Evolutionary conservation across 2,888 invertebrate genomes (phyloP).

Genomic region (Lepas anatifera): DNA sequence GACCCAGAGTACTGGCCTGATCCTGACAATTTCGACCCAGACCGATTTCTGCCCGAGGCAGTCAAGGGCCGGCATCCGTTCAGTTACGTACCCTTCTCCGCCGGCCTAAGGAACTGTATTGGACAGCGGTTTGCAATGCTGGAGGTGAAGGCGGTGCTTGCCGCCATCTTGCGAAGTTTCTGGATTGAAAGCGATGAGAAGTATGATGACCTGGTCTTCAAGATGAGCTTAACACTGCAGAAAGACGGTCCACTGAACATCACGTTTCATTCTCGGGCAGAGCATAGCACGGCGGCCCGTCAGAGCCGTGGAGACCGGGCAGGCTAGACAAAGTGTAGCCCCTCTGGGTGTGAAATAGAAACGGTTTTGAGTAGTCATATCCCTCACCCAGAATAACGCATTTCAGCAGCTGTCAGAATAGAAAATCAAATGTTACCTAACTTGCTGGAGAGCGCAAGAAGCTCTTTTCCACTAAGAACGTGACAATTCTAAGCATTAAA

Average conservation of each 20-base stretch:
- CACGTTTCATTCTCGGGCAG: no score
- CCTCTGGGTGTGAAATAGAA: no score
- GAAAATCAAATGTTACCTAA: no score
- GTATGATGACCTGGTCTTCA: slow-evolving; percentile 15
- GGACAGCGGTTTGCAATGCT: slow-evolving; percentile 23
- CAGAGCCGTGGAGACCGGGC: no score
- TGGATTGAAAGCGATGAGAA: slow-evolving; percentile 13
- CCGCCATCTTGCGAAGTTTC: slow-evolving; percentile 19
- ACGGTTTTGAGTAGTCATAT: no score
- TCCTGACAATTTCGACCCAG: slow-evolving; percentile 41
- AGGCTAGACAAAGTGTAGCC: no score
- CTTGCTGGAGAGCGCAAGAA: no score
- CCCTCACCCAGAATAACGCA: no score
- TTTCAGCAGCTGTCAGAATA: no score
- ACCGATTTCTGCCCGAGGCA: slow-evolving; percentile 40
- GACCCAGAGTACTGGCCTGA: slow-evolving; percentile 40
- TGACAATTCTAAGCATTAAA: no score
- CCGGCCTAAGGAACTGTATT: slow-evolving; percentile 27
- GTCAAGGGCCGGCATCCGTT: slow-evolving; percentile 32
- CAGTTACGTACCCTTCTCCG: slow-evolving; percentile 27
- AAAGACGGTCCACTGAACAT: neutral
- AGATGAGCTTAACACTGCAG: slow-evolving; percentile 4
- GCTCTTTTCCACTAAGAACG: no score
- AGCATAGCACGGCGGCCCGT: no score
- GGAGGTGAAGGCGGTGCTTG: slow-evolving; percentile 22